Percentiles rank a stretch among this genome's conserved stretches.
phyloP scores from a whole-genome alignment of 2,888 invertebrate genomes.

The Coronaproctus castanopsis region DNA sequence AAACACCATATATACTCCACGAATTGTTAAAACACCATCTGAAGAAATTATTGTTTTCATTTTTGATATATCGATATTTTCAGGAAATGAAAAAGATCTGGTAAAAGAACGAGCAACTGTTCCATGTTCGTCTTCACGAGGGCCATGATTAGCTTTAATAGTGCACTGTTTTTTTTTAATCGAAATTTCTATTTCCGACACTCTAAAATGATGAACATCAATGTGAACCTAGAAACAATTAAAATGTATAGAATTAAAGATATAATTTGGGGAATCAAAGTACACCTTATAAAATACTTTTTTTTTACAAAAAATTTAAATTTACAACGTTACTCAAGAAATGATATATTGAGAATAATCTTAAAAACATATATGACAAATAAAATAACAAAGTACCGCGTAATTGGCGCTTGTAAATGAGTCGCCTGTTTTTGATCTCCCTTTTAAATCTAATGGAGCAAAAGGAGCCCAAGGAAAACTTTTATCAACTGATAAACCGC shows the following conservation, averaged over 20 bases:
- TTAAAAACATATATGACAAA: no score
- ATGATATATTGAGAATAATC: no score
- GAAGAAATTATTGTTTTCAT: conserved; percentile 8
- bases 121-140: conserved; percentile 9
- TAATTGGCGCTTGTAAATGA: not conserved
- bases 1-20: no score
- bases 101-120: conserved; percentile 3
- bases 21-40: conserved; percentile 9
- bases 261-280: no score
- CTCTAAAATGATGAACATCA: conserved; percentile 8
- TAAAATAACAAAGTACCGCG: no score
- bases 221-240: conserved; percentile 5
- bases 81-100: conserved; percentile 3
- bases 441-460: not conserved
- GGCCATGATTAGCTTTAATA: conserved; percentile 2
- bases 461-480: not conserved
- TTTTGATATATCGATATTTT: conserved; percentile 2
- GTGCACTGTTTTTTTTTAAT: conserved; percentile 1
- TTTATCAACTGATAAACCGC: not conserved
- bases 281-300: no score
- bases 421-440: not conserved
- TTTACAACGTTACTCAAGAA: no score
- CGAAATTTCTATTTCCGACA: conserved; percentile 4
- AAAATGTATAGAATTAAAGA: no score
- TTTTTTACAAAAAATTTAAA: no score